Base-by-base conservation (phyloP, 2,888 invertebrate genomes). In the Cabera pusaria region DNA sequence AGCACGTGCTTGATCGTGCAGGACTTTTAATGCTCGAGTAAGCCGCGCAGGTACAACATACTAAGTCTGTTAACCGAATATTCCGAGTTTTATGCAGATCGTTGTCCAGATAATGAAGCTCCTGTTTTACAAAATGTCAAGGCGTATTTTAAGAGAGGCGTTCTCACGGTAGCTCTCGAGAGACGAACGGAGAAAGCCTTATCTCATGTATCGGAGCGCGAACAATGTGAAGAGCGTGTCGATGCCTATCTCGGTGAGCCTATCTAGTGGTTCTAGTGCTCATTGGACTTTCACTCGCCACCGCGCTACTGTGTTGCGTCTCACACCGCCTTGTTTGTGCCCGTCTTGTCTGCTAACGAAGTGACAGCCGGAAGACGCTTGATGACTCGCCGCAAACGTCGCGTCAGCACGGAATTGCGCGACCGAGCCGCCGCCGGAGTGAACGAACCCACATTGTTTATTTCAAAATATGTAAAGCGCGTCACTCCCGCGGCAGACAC, bases 181-280 rank as follows among this genome's bases (percentile, higher is more conserved):
- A 70, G 74, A 73, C 64, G 72, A 70, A 63, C 66, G 65, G 82
- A 77, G 80, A 85, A 81, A 85, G 83, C 78, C 72, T 84, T 86
- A 86, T 87, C 87, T 80, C 65, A 67, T 67, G 71, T 79, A 86
- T 84, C 83, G 73, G 72, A 73, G 71, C 75, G 75, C 72, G 70
- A 80, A 87, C 86, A 85, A 87, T 81, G 81, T 66, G 77, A 76
- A 76, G 82, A 85, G 81, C 81, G 74, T 79, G 83, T 72, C 72
- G 83, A 81, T 78, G 68, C 64, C 76, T 85, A 88, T 86, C 86
- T 67, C 64, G 59, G 60, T 60, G 65, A 70, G 71, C 67, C 67
- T 75, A 81, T 80, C 78, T 70, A 64, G 68, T 64, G 65, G 58
- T 59, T 67, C 58, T 64, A 75, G 76, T 74, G 75, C 65, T 69